Evolutionary conservation across 2,888 invertebrate species (phyloP).

Genomic region (Trypoxylon attenuatum): DNA sequence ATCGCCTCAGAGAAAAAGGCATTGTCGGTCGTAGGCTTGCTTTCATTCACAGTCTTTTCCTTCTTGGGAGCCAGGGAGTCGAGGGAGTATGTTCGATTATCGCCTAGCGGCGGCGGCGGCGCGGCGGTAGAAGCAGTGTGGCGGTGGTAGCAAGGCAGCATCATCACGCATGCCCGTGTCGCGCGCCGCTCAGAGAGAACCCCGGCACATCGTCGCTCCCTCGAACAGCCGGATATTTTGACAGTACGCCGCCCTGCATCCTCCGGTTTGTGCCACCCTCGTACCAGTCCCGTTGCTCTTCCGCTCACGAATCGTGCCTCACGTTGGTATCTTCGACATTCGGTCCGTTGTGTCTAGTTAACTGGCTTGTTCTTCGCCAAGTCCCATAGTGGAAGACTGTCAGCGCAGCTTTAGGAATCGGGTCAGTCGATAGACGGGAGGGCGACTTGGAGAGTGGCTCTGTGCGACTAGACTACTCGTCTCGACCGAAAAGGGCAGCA

Average conservation of each 20-base stretch:
- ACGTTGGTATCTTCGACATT: slow-evolving; percentile 4
- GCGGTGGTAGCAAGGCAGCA: slow-evolving; percentile 19
- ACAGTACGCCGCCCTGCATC: slow-evolving; percentile 64
- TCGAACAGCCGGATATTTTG: slow-evolving; percentile 58
- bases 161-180: slow-evolving; percentile 64
- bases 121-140: not conserved
- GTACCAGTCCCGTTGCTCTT: not conserved
- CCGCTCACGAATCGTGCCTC: too few species aligned
- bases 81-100: slow-evolving; percentile 44
- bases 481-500: not conserved
- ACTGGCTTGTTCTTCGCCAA: not conserved
- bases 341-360: not conserved
- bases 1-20: too few species aligned
- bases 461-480: slow-evolving; percentile 15
- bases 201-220: slow-evolving; percentile 30
- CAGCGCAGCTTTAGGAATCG: slow-evolving; percentile 37
- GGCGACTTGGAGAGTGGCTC: slow-evolving; percentile 27
- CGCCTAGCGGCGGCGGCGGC: slow-evolving; percentile 29
- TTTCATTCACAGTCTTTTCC: slow-evolving; percentile 36
- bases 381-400: slow-evolving; percentile 2
- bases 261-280: slow-evolving; percentile 33
- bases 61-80: slow-evolving; percentile 21
- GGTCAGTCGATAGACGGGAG: slow-evolving; percentile 62
- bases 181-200: slow-evolving; percentile 28
- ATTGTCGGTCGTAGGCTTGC: too few species aligned